These are phyloP conservation scores for Antigone vipio DNA, from an alignment of 2,113 vertebrate species.

Conservation along the genomic window DNA sequence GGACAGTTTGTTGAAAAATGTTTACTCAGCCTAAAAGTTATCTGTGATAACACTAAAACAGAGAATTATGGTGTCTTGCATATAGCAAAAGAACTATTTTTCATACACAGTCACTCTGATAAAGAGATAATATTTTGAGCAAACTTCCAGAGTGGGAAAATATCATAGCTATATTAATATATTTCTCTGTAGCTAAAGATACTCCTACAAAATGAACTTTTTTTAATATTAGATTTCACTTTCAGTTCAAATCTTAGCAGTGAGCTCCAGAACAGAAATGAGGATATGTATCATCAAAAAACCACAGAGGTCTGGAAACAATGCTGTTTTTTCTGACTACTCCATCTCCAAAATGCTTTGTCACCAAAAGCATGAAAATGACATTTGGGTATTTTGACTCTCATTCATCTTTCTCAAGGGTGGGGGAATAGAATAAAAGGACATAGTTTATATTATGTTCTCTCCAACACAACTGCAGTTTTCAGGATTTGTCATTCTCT, in stretches of 20 bases:
- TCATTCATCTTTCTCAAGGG: not conserved
- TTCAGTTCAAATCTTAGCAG: not conserved
- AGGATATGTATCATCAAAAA: not conserved
- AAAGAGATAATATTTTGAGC: not conserved
- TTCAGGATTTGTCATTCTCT: not conserved
- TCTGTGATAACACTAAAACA: not conserved
- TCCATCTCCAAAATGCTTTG: not conserved
- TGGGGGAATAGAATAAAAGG: not conserved
- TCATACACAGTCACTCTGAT: not conserved
- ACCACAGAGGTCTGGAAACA: not conserved
- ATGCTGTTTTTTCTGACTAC: rapidly evolving
- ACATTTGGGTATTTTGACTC: not conserved
- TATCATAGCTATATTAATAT: not conserved
- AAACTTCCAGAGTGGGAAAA: not conserved
- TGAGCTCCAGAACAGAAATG: not conserved
- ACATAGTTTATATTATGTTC: not conserved
- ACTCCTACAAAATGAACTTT: not conserved
- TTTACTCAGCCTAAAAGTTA: not conserved
- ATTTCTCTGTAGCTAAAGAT: not conserved
- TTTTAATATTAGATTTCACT: not conserved
- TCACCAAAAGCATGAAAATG: not conserved
- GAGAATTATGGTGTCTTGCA: not conserved
- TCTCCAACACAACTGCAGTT: not conserved
- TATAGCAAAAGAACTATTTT: not conserved
- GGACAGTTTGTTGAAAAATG: not conserved